These are phyloP conservation scores for Sesia apiformis DNA, from an alignment of 2,888 invertebrate species.

Conservation along the genomic window DNA sequence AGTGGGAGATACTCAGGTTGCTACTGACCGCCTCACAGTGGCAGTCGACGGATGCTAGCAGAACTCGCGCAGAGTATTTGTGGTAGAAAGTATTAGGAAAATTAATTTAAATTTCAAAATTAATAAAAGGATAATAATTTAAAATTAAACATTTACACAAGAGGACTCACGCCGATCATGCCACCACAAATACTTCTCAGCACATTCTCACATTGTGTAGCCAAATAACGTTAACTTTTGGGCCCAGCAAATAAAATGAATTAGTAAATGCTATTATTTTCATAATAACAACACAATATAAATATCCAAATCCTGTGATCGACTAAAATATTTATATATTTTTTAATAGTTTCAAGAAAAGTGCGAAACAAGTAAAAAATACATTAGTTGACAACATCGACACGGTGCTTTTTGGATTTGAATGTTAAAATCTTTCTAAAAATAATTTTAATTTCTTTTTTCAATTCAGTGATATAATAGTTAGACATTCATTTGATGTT, in stretches of 20 bases:
- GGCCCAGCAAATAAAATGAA: slow-evolving; percentile 33
- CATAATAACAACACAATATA: neutral
- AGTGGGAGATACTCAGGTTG: slow-evolving; percentile 5
- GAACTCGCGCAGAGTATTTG: slow-evolving; percentile 9
- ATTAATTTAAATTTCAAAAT: too few species aligned
- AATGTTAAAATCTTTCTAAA: slow-evolving; percentile 11
- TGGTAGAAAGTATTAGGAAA: slow-evolving; percentile 7
- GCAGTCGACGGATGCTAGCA: neutral
- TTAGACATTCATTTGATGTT: too few species aligned
- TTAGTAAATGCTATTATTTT: neutral
- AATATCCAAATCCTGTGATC: neutral
- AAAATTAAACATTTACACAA: too few species aligned
- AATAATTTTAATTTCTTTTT: too few species aligned
- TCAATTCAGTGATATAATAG: too few species aligned
- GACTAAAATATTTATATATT: too few species aligned
- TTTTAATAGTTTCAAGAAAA: slow-evolving; percentile 6
- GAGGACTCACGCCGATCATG: slow-evolving; percentile 24
- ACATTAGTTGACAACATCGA: slow-evolving; percentile 36
- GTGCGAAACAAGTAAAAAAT: slow-evolving; percentile 25
- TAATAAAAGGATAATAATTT: too few species aligned
- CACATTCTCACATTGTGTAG: slow-evolving; percentile 47
- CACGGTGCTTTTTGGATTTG: slow-evolving; percentile 39
- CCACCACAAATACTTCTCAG: slow-evolving; percentile 47
- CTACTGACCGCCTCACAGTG: neutral
- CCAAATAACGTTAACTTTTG: slow-evolving; percentile 17